Evolutionary conservation across 1,140 invertebrate genomes (phyloP).

Genomic region (Drosophila melanica): DNA sequence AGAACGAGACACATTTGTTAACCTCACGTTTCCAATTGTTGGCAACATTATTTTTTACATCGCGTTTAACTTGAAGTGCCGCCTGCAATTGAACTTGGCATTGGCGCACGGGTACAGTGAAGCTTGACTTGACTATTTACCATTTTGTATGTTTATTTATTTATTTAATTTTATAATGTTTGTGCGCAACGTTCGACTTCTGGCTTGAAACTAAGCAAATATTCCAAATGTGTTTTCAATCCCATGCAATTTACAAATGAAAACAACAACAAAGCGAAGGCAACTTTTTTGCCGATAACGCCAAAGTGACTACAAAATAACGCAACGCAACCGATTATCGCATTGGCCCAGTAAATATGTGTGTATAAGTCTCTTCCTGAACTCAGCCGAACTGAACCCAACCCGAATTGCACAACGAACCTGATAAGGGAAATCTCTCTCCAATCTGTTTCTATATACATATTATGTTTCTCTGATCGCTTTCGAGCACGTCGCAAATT

Average conservation of each 20-base stretch:
- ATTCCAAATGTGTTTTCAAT: slow-evolving; percentile 67
- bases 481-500: slow-evolving; percentile 19
- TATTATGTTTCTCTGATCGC: slow-evolving; percentile 14
- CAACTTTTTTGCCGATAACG: slow-evolving; percentile 29
- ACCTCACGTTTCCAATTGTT: slow-evolving; percentile 42
- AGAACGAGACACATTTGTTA: slow-evolving; percentile 14
- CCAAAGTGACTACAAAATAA: slow-evolving; percentile 11
- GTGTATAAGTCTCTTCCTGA: slow-evolving; percentile 19
- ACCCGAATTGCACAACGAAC: slow-evolving; percentile 1
- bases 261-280: slow-evolving; percentile 46
- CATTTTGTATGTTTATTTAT: background rate
- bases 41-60: slow-evolving; percentile 11
- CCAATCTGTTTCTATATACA: slow-evolving; percentile 12
- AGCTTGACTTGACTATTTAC: background rate
- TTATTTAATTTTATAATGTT: slow-evolving; percentile 13
- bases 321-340: slow-evolving; percentile 21
- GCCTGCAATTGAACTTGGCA: slow-evolving; percentile 25
- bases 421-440: slow-evolving; percentile 30
- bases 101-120: slow-evolving; percentile 10
- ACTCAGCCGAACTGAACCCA: slow-evolving; percentile 24
- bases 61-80: slow-evolving; percentile 2
- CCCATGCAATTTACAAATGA: slow-evolving; percentile 63
- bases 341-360: slow-evolving; percentile 14
- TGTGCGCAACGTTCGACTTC: slow-evolving; percentile 57
- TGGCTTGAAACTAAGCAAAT: slow-evolving; percentile 67